These are phyloP conservation scores for Paratilapia polleni DNA, from an alignment of 2,113 vertebrate species.

Conservation along the genomic window DNA sequence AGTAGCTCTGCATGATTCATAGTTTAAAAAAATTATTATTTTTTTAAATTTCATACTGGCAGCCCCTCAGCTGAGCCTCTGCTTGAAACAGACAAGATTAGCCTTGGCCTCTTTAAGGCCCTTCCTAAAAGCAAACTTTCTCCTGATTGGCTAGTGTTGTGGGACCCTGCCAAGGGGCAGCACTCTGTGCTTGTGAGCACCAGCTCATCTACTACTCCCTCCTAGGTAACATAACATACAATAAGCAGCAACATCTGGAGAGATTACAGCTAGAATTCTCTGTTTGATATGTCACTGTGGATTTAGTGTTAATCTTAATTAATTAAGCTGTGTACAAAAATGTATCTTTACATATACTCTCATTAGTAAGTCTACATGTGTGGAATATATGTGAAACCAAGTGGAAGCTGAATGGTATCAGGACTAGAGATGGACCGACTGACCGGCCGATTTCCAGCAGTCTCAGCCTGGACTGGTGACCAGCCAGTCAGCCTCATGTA, in stretches of 20 bases:
- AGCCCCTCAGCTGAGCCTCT: background rate
- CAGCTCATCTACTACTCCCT: background rate
- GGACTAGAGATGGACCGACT: background rate
- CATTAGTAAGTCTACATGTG: background rate
- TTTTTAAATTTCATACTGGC: background rate
- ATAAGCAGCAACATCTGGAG: too few species aligned
- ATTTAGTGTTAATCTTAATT: too few species aligned
- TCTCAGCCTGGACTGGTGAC: background rate
- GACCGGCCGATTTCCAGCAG: background rate
- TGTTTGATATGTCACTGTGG: too few species aligned
- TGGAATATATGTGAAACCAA: background rate
- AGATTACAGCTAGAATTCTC: too few species aligned
- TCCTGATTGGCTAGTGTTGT: background rate
- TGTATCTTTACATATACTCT: too few species aligned
- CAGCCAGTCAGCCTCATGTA: accelerated
- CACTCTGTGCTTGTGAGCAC: background rate
- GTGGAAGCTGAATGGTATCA: background rate
- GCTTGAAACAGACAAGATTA: background rate
- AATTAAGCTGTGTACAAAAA: too few species aligned
- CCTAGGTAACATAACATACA: background rate
- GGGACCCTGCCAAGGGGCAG: background rate
- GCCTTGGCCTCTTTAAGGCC: background rate
- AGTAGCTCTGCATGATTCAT: background rate
- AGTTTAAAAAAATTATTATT: background rate
- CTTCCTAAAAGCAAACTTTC: background rate